A percentile compares a stretch with the other conserved stretches of the same genome.
Evolutionary conservation across 1,140 invertebrate species (phyloP).

Genomic region (Neotoxoptera formosana): DNA sequence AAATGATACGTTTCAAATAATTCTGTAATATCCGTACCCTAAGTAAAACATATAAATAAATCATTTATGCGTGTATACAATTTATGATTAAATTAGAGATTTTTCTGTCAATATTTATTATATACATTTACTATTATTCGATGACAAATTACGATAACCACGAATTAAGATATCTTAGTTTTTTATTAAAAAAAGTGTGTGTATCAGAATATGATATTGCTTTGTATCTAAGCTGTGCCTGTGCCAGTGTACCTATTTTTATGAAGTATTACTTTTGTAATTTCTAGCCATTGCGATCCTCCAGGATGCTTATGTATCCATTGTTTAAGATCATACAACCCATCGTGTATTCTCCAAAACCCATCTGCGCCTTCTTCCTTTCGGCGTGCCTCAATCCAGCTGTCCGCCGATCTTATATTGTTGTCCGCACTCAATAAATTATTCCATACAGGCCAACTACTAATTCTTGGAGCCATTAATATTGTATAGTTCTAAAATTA

Average conservation of each 20-base stretch:
- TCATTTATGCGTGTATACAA: background rate
- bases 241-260: background rate
- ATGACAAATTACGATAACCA: background rate
- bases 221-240: background rate
- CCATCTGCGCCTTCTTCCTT: constrained; percentile 76
- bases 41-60: background rate
- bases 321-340: constrained; percentile 76
- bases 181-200: no score
- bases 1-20: constrained; percentile 75
- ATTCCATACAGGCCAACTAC: constrained; percentile 58
- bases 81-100: background rate
- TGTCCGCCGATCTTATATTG: constrained; percentile 59
- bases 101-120: background rate
- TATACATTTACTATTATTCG: background rate
- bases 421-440: constrained; percentile 59
- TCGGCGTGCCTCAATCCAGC: constrained; percentile 73
- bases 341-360: constrained; percentile 79
- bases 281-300: constrained; percentile 75
- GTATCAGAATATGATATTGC: background rate
- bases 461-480: constrained; percentile 51
- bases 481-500: background rate
- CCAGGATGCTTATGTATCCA: constrained; percentile 80
- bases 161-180: no score
- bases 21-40: constrained; percentile 79
- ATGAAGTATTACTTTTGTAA: constrained; percentile 69